Evolutionary conservation across 2,113 vertebrate genomes (phyloP).

Genomic region (Spilogale gracilis): DNA sequence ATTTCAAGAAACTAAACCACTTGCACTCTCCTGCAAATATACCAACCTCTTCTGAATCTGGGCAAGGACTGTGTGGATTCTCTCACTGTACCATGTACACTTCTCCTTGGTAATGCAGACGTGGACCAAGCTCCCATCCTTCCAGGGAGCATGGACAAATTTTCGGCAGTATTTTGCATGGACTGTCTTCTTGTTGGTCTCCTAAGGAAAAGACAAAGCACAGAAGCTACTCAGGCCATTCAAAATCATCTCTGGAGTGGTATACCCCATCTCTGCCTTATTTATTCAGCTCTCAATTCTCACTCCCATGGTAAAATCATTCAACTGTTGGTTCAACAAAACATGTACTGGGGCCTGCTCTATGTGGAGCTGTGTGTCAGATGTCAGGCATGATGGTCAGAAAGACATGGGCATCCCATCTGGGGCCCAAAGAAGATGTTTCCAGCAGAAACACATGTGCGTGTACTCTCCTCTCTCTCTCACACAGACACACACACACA

Average conservation of each 20-base stretch:
- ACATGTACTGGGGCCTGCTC: not conserved
- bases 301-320: not conserved
- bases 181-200: conserved; percentile 86
- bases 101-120: conserved; percentile 87
- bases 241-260: not conserved
- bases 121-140: conserved; percentile 90
- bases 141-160: conserved; percentile 89
- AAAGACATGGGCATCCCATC: not conserved
- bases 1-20: not conserved
- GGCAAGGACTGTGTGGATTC: conserved; percentile 84
- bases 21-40: not conserved
- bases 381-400: not conserved
- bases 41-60: conserved; percentile 88
- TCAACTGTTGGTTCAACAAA: not conserved
- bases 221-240: not conserved
- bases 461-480: no score
- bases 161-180: conserved; percentile 90
- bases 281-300: not conserved
- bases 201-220: conserved; percentile 80
- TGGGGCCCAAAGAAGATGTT: not conserved
- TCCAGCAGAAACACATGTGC: not conserved
- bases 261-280: not conserved
- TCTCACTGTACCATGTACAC: conserved; percentile 85
- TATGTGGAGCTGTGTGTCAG: not conserved
- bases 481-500: not conserved